Percentiles rank a stretch among this genome's conserved stretches.
Evolutionary conservation across 2,888 invertebrate genomes (phyloP).

Genomic region (Pimpla rufipes): DNA sequence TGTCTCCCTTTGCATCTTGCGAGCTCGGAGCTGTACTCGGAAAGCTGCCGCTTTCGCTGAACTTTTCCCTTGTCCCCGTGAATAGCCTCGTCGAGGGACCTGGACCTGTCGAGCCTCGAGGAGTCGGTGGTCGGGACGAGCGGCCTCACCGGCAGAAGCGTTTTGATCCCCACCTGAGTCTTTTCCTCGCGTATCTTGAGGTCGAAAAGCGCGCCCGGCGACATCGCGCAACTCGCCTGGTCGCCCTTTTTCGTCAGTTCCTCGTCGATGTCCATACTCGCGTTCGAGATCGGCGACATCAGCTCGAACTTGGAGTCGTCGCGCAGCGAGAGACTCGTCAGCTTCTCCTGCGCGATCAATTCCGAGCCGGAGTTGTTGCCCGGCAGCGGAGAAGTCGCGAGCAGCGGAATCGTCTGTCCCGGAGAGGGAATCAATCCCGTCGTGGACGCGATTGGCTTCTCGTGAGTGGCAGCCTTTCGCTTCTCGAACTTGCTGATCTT

Average conservation of each 20-base stretch:
- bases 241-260: constrained; percentile 74
- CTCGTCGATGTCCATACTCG: constrained; percentile 75
- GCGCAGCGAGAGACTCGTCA: constrained; percentile 53
- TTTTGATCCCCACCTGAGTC: constrained; percentile 86
- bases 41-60: constrained; percentile 78
- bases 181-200: constrained; percentile 83
- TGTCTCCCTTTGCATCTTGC: constrained; percentile 77
- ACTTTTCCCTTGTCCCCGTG: constrained; percentile 75
- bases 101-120: constrained; percentile 76
- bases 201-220: constrained; percentile 82
- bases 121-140: constrained; percentile 64
- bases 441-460: constrained; percentile 68
- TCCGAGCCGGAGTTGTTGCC: constrained; percentile 67
- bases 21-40: constrained; percentile 78
- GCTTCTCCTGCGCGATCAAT: constrained; percentile 69
- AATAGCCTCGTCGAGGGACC: constrained; percentile 76
- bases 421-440: constrained; percentile 35
- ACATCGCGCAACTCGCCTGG: constrained; percentile 78
- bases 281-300: constrained; percentile 75
- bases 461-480: constrained; percentile 71
- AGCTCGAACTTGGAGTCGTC: constrained; percentile 78
- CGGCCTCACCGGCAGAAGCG: constrained; percentile 85
- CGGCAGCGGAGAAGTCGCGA: constrained; percentile 70
- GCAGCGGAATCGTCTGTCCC: constrained; percentile 62
- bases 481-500: constrained; percentile 84